phyloP scores from a whole-genome alignment of 2,797 vertebrate genomes.

The Xenopus petersii region DNA sequence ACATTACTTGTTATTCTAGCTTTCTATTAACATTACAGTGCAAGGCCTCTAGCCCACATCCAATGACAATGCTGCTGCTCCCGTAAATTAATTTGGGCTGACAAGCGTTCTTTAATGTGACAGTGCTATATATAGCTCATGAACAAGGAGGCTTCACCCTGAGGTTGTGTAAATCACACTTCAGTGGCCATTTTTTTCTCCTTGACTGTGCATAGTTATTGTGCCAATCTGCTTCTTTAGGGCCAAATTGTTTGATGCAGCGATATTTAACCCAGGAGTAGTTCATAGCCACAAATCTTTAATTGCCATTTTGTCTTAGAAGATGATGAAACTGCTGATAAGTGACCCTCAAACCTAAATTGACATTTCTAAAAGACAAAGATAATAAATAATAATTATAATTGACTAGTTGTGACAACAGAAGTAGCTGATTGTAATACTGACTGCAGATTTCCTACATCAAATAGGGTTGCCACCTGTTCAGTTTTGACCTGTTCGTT shows the following conservation, averaged over 20 bases:
- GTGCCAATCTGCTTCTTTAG: not conserved
- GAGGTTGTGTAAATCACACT: slow-evolving; percentile 51
- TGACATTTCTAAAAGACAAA: too few species aligned
- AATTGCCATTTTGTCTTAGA: too few species aligned
- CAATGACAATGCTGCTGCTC: slow-evolving; percentile 24
- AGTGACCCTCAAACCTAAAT: too few species aligned
- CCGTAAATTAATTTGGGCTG: slow-evolving; percentile 58
- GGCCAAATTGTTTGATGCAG: not conserved
- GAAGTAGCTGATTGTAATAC: too few species aligned
- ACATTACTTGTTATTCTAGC: slow-evolving; percentile 53
- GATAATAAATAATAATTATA: too few species aligned
- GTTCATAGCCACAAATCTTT: too few species aligned
- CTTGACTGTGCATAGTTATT: not conserved
- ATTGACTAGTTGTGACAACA: too few species aligned
- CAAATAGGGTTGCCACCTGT: too few species aligned
- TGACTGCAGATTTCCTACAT: too few species aligned
- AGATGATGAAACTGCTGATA: too few species aligned
- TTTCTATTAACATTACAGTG: slow-evolving; percentile 53
- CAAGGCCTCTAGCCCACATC: slow-evolving; percentile 46
- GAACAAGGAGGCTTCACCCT: slow-evolving; percentile 55
- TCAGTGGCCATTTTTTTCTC: slow-evolving; percentile 32
- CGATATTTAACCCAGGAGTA: not conserved
- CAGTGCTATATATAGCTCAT: slow-evolving; percentile 58
- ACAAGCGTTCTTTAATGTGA: slow-evolving; percentile 57
- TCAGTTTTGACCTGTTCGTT: too few species aligned